Evolutionary conservation across 2,113 vertebrate genomes (phyloP), one percentile per base, ranked within the genome.

Genomic region (Tachysurus fulvidraco): DNA sequence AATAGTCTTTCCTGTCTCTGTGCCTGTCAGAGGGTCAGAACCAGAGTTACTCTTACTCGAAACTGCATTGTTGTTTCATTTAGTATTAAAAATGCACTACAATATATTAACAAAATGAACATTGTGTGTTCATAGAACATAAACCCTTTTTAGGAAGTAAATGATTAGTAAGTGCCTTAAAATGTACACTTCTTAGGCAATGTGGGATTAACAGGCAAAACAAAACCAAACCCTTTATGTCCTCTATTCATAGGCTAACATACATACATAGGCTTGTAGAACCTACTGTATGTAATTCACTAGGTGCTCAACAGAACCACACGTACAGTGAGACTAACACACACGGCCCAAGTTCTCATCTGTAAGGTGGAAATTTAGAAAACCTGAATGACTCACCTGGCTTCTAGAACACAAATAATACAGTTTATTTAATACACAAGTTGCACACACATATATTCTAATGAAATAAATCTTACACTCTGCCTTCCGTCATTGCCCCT

Each of bases 1-100:
- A 91, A 86, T 93, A 95, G 88, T 93, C 83, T 73, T 82, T 91
- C 79, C 93, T 91, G 28, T 89, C 76, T 54, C 89, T 92, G 82
- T 86, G 86, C 14, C 54, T 77, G 36, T 28, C 36, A 54, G 54
- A 83, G 30, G 86, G 73, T 81, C 83, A 50, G 14, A 65, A 62
- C 4, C 25, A 46, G 14, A 87, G 4, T 69, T 12, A 84, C 30
- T 62, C 25, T 59, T n/a, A 28, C 17, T 41, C 23, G 62, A 46
- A 77, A 4, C 19, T 12, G 10, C 52, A 55, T 30, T 2, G 4
- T 21, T 0, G 2, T 79, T 57, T 21, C 54, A 30, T 36, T 60
- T 41, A 44, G 17, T 23, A 41, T 28, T 77, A 3, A 74, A 19
- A 71, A 71, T 67, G 65, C 28, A 67, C 16, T 30, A 67, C 17